Evolutionary conservation across 2,888 invertebrate species (phyloP).

Genomic region (Cerceris rybyensis): DNA sequence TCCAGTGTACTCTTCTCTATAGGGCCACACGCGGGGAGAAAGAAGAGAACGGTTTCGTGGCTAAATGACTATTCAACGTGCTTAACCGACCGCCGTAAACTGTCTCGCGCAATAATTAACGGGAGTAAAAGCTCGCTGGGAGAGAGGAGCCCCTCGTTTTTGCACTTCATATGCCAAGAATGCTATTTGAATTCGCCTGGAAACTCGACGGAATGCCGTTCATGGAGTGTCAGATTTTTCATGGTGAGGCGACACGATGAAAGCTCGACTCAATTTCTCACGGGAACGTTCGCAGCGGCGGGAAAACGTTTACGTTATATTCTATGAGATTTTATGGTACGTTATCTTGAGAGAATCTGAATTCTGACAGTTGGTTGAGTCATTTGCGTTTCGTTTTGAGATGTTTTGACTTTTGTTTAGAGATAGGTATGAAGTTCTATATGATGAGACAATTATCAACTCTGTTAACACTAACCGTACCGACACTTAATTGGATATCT

Average conservation of each 20-base stretch:
- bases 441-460: no score
- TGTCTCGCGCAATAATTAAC: constrained; percentile 27
- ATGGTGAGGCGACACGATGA: background rate
- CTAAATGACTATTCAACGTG: constrained; percentile 28
- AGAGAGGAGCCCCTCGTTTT: background rate
- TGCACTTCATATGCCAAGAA: constrained; percentile 5
- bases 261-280: no score
- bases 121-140: background rate
- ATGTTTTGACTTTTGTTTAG: no score
- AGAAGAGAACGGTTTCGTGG: constrained; percentile 11
- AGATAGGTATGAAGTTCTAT: no score
- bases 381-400: no score
- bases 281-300: no score
- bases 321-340: background rate
- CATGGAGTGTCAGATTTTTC: background rate
- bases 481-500: no score
- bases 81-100: constrained; percentile 9
- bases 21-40: background rate
- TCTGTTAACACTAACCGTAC: no score
- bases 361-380: background rate
- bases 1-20: background rate
- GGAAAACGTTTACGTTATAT: no score
- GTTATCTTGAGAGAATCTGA: background rate
- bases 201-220: constrained; percentile 1
- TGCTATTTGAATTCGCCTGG: constrained; percentile 18